phyloP scores from a whole-genome alignment of 2,797 vertebrate genomes.

The Microctenopoma steveboyesi region DNA sequence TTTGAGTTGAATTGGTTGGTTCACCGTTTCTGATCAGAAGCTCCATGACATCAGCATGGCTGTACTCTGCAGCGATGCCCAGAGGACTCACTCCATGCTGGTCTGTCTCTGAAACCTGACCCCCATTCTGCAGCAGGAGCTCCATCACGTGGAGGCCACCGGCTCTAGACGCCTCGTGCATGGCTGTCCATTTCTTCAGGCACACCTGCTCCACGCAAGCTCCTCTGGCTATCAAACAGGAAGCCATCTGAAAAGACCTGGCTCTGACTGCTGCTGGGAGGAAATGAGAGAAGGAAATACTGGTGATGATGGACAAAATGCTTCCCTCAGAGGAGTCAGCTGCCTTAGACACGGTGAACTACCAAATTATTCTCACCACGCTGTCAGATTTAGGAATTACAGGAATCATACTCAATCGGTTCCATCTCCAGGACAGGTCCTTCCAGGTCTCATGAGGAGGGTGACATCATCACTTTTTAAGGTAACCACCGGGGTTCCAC shows the following conservation, averaged over 20 bases:
- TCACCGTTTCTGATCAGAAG: slow-evolving; percentile 88
- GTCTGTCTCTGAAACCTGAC: slow-evolving; percentile 80
- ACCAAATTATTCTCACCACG: too few species aligned
- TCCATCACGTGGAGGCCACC: slow-evolving; percentile 81
- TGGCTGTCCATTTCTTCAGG: slow-evolving; percentile 85
- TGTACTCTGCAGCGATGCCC: slow-evolving; percentile 85
- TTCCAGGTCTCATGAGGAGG: too few species aligned
- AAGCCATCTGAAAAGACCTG: slow-evolving; percentile 82
- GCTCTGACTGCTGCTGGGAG: slow-evolving; percentile 79
- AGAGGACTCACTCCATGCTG: slow-evolving; percentile 87
- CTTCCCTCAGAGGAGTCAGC: background rate
- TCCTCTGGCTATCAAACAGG: slow-evolving; percentile 81
- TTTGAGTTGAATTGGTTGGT: too few species aligned
- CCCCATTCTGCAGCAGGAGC: slow-evolving; percentile 83
- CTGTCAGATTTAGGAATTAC: too few species aligned
- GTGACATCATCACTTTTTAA: too few species aligned
- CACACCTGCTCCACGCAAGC: slow-evolving; percentile 85
- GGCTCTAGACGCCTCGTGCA: slow-evolving; percentile 88
- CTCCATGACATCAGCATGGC: slow-evolving; percentile 86
- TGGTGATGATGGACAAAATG: background rate
- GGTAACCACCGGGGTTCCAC: too few species aligned
- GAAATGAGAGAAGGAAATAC: background rate
- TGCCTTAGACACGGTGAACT: too few species aligned
- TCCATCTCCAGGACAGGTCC: too few species aligned
- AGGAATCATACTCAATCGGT: too few species aligned